Base-by-base conservation (phyloP, 2,888 invertebrate species). In the Sphaeridia pumilis region DNA sequence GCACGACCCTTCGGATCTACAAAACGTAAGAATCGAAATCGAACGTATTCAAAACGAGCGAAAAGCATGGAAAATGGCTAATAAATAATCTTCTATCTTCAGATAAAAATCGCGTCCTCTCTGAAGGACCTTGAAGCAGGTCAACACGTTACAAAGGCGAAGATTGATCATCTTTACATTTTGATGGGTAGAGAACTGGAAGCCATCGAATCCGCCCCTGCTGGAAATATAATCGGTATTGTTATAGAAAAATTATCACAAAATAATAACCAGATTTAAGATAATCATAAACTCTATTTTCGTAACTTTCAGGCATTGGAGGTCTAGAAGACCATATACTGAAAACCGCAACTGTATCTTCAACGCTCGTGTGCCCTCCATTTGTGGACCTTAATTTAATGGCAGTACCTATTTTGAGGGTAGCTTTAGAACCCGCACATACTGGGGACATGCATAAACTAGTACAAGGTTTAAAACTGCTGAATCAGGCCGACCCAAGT, bases 401-500 rank as follows among this genome's bases (percentile, higher is more conserved):
- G 52, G 82, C 84, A 0, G 82, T 84, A 2, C 95, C 98, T 0
- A 92, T 99, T 56, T 75, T 98, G 2, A 78, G 92, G 56, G 95
- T 98, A 1, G 93, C 95, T 1, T 76, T 98, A 10, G 93, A 95
- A 70, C 88, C 97, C 0, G 77, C 78, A 1, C 81, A 83, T 69
- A 81, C 85, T 0, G 76, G 78, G 47, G 88, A 95, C 66, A 76
- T 94, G 71, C 55, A 45, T 21, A 78, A 82, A 1, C 67, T 79
- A 34, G 67, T 74, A 1, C 71, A 72, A 38, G 76, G 93, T 0
- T 73, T 97, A 28, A 84, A 83, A 68, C 72, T 94, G 22, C 74
- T 97, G 7, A 90, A 92, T 71, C 93, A 94, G 72, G 86, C 89
- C 0, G 95, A 97, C 72, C 88, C 93, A 0, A 90, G 93, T 70